Base-by-base conservation (phyloP, 2,113 vertebrate species). In the Myrmecobius fasciatus region DNA sequence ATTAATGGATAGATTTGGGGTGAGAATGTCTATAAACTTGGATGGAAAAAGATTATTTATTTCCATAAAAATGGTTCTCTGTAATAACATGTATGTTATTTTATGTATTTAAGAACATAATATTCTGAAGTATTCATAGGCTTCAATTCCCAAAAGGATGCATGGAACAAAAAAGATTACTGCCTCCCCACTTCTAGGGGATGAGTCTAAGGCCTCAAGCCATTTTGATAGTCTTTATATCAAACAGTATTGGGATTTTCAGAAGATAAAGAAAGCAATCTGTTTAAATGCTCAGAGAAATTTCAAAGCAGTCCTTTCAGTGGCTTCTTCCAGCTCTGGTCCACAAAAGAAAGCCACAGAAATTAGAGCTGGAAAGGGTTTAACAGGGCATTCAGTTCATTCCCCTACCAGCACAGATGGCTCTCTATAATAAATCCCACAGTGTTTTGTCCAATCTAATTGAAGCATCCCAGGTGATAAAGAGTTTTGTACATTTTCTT, bases 221-320 rank as follows among this genome's bases (percentile, higher is more conserved):
- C 96, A 93, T 52, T 91, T 75, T 94, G 94, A 91, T 24, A 4
- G 60, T 46, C 31, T 53, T 92, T 93, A 95, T 94, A 91, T 46
- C 0, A 6, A 0, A 8, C 88, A 36, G 8, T 17, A 22, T 2
- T 5, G 90, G 96, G 54, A 26, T 43, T 90, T 95, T 91, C 24
- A 51, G 52, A 93, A 93, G 90, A 49, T 88, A 95, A 83, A 92
- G 90, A 46, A 56, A 92, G 89, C 53, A 93, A 89, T 83, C 67
- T 46, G 51, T 56, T 94, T 83, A 96, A 95, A 92, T 6, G 53
- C 94, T 54, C 67, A 60, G 89, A 96, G 92, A 17, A 53, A 92
- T 94, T 91, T 91, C 49, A 94, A 60, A 93, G 90, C 91, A 26
- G 17, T 91, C 83, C 90, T 89, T 94, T 91, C 56, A 52, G 60